Base-by-base conservation (phyloP, 37 sponge, comb jelly and placozoan genomes). In the Crambe crambe region DNA sequence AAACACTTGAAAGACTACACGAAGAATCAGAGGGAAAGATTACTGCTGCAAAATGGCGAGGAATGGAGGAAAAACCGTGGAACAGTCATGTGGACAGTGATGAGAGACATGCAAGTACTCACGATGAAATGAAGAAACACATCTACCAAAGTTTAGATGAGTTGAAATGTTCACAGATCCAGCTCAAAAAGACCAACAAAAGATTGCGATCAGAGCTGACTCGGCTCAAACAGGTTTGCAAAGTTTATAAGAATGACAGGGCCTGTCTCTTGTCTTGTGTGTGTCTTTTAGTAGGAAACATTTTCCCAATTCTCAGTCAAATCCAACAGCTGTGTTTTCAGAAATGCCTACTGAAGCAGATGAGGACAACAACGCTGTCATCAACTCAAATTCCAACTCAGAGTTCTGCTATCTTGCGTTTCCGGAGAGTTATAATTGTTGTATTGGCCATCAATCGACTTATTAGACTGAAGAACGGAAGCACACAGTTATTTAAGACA, bases 211-310 rank as follows among this genome's bases (percentile, higher is more conserved):
- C 22, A 21, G 37, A 64, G 8, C n/a, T 84, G 44, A 56, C 18
- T 29, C 39, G 27, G n/a, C 41, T 76, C 9, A 72, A 84, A 34
- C 58, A 54, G 5, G 43, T 38, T 1, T 68, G 56, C 35, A 10
- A 58, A 58, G 70, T 34, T 5, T 84, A 76, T 59, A 70, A 68
- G 43, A 69, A 56, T 39, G 77, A 70, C 25, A 69, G 59, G 15
- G 76, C 67, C 37, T 84, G 84, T 34, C 69, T 84, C 12, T 68
- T 84, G n/a, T 47, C 77, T 4, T 76, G 77, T 39, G n/a, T 37
- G 36, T 41, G 77, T 57, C 78, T 78, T 65, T 37, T 78, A 3
- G 72, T 78, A 8, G 78, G 79, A 17, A 39, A 62, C 4, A 51
- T 77, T n/a, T 60, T 56, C 38, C 79, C 85, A 8, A 9, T 29